A percentile compares a stretch with the other conserved stretches of the same genome.
Evolutionary conservation across 2,888 invertebrate genomes (phyloP).

Genomic region (Eurytoma californica): DNA sequence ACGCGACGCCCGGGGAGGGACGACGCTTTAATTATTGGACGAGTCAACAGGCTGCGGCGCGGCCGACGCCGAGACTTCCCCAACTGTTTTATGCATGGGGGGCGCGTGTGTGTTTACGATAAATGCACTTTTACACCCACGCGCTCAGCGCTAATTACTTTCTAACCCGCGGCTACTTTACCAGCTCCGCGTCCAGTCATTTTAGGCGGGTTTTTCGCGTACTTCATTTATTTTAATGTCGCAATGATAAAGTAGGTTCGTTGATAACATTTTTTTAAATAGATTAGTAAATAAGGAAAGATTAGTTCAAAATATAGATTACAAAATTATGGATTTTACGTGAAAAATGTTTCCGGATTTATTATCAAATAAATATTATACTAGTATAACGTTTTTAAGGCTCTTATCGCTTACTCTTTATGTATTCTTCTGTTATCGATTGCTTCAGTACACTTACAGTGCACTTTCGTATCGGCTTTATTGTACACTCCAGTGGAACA

Average conservation of each 20-base stretch:
- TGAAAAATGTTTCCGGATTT: not conserved
- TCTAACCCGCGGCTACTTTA: no score
- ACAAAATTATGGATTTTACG: not conserved
- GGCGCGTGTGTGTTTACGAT: not conserved
- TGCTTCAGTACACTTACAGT: slow-evolving; percentile 17
- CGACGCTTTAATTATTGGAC: slow-evolving; percentile 42
- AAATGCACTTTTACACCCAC: not conserved
- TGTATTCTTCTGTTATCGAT: slow-evolving; percentile 35
- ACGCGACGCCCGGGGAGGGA: slow-evolving; percentile 2
- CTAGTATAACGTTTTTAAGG: slow-evolving; percentile 7
- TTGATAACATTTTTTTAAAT: no score
- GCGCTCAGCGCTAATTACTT: no score
- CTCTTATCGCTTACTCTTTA: slow-evolving; percentile 17
- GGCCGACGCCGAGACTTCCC: not conserved
- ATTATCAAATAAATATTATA: not conserved
- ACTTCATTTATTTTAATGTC: no score
- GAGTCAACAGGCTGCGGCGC: slow-evolving; percentile 7
- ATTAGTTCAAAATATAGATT: no score
- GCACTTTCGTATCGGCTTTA: slow-evolving; percentile 28
- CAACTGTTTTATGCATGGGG: not conserved
- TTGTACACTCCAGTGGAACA: slow-evolving; percentile 20
- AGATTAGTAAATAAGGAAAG: no score
- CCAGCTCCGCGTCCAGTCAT: no score
- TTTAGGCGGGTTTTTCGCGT: no score
- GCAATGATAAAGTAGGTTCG: no score